A percentile compares a stretch with the other conserved stretches of the same genome.
Evolutionary conservation across 2,888 invertebrate species (phyloP).

Genomic region (Caenorhabditis uteleia): DNA sequence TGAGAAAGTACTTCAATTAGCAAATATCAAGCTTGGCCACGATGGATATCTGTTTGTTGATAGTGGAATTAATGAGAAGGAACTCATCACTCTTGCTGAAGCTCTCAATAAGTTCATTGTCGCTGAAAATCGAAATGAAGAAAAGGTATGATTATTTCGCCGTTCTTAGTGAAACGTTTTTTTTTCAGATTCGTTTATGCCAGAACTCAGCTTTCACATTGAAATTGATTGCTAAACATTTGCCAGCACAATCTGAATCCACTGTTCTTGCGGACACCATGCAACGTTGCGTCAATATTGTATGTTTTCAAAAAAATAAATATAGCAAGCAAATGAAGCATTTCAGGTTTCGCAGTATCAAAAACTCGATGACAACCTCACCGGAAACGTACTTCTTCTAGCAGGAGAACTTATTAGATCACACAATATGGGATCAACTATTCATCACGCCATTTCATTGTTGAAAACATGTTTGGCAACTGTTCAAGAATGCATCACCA

Average conservation of each 20-base stretch:
- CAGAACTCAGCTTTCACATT: conserved; percentile 63
- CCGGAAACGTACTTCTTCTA: conserved; percentile 59
- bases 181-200: conserved; percentile 51
- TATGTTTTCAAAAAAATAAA: too few species aligned
- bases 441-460: conserved; percentile 52
- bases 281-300: conserved; percentile 51
- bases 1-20: conserved; percentile 81
- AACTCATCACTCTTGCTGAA: conserved; percentile 50
- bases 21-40: conserved; percentile 82
- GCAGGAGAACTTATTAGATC: conserved; percentile 61
- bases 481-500: conserved; percentile 41
- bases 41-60: conserved; percentile 70
- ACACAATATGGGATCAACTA: conserved; percentile 59
- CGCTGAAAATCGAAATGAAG: conserved; percentile 43
- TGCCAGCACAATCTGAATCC: conserved; percentile 48
- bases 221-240: conserved; percentile 59
- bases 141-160: too few species aligned
- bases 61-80: conserved; percentile 52
- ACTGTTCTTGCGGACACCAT: conserved; percentile 52
- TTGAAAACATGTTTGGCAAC: conserved; percentile 52
- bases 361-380: conserved; percentile 58
- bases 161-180: not conserved
- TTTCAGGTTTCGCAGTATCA: conserved; percentile 51
- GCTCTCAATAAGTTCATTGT: conserved; percentile 57
- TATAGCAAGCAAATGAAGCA: too few species aligned